A percentile compares a stretch with the other conserved stretches of the same genome.
These are phyloP conservation scores for Ceratina australensis DNA, from an alignment of 1,140 invertebrate genomes.

Conservation along the genomic window DNA sequence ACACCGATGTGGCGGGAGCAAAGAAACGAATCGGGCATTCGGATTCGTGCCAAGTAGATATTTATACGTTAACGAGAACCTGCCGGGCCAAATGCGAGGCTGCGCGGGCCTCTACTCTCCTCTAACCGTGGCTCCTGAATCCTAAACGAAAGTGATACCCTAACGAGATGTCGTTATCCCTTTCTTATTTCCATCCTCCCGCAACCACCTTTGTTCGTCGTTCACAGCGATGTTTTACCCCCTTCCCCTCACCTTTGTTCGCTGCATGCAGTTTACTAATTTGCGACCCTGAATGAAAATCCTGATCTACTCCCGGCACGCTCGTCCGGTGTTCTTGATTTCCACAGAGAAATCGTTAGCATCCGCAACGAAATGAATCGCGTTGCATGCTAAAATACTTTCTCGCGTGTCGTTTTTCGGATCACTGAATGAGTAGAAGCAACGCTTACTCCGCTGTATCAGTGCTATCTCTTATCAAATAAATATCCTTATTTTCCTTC, in stretches of 20 bases:
- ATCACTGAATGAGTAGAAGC: slow-evolving; percentile 26
- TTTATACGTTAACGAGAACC: slow-evolving; percentile 51
- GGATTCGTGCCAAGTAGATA: slow-evolving; percentile 56
- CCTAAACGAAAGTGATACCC: slow-evolving; percentile 19
- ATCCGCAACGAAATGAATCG: neutral
- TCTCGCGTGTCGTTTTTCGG: slow-evolving; percentile 4
- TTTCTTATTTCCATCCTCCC: neutral
- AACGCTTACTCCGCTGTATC: neutral
- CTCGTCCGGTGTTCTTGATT: neutral
- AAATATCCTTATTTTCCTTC: slow-evolving; percentile 11
- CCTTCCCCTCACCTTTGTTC: neutral
- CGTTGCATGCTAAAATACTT: neutral
- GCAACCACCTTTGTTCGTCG: neutral
- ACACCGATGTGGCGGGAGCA: slow-evolving; percentile 32
- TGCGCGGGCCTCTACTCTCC: slow-evolving; percentile 21
- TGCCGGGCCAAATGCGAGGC: neutral
- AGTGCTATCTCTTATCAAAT: neutral
- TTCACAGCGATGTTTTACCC: neutral
- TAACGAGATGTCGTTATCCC: slow-evolving; percentile 45
- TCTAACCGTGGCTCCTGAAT: neutral
- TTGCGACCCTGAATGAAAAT: slow-evolving; percentile 5
- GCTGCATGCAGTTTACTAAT: slow-evolving; percentile 28
- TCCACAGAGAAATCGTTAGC: slow-evolving; percentile 1
- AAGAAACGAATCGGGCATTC: slow-evolving; percentile 38
- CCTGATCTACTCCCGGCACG: neutral